phyloP scores from a whole-genome alignment of 2,113 vertebrate species.

The Columbina picui region DNA sequence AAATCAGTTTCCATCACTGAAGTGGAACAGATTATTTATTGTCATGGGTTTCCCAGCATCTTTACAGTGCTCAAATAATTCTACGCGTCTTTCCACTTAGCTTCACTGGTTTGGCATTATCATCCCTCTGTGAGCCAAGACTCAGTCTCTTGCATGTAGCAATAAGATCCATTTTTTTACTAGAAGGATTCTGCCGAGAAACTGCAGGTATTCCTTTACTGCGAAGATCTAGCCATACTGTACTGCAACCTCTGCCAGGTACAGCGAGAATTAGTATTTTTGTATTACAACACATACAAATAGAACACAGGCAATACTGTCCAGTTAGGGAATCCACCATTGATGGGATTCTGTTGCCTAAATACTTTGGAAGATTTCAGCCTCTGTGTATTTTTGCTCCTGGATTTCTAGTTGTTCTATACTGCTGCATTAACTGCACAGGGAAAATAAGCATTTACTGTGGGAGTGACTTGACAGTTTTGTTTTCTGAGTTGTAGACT shows the following conservation, averaged over 20 bases:
- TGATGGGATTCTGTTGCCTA: not conserved
- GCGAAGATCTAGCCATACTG: not conserved
- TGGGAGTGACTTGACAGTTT: not conserved
- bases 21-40: constrained; percentile 53
- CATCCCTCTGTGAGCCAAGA: not conserved
- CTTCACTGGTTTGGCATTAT: not conserved
- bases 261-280: not conserved
- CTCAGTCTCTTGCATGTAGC: not conserved
- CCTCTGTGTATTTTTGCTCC: not conserved
- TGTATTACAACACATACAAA: not conserved
- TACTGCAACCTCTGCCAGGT: not conserved
- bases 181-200: not conserved
- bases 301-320: not conserved
- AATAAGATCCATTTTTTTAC: not conserved
- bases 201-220: not conserved
- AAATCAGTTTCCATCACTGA: constrained; percentile 30
- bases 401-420: not conserved
- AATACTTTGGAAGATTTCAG: not conserved
- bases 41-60: constrained; percentile 6
- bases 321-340: not conserved
- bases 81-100: not conserved
- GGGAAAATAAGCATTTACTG: not conserved
- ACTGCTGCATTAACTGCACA: not conserved
- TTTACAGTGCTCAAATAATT: constrained; percentile 1
- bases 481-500: not conserved